Evolutionary conservation across 2,113 vertebrate species (phyloP).

Genomic region (Alosa alosa): DNA sequence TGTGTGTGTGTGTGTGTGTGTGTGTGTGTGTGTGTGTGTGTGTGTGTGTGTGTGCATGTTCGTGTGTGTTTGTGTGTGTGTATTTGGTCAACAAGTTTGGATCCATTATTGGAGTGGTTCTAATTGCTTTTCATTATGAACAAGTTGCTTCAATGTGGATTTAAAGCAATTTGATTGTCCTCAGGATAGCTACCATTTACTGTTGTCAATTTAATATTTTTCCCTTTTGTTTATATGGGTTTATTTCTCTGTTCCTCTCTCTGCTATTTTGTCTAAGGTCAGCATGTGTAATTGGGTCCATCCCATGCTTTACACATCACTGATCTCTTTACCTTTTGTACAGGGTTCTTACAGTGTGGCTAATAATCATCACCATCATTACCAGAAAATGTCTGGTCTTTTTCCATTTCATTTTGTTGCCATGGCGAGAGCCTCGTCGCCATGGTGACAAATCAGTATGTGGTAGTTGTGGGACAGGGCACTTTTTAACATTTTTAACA

Average conservation of each 20-base stretch:
- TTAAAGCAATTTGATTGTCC: background rate
- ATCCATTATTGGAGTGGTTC: background rate
- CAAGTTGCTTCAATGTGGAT: background rate
- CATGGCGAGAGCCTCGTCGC: constrained; percentile 46
- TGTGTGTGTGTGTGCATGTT: background rate
- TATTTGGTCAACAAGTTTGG: background rate
- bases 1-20: background rate
- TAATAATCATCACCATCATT: constrained; percentile 18
- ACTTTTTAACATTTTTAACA: constrained; percentile 30
- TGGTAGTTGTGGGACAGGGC: background rate
- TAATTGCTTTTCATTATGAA: background rate
- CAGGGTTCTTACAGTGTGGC: background rate
- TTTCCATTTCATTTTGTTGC: constrained; percentile 40
- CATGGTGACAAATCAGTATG: constrained; percentile 43
- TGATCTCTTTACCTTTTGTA: background rate
- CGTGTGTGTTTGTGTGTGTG: background rate
- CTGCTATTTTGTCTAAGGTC: background rate
- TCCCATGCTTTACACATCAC: background rate
- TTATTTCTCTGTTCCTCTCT: background rate
- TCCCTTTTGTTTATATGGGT: background rate
- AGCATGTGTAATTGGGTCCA: background rate
- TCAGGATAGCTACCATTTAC: background rate
- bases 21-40: background rate
- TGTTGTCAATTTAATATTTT: background rate
- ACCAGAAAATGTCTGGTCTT: constrained; percentile 1